Base-by-base conservation (phyloP, 2,797 vertebrate species). In the Myripristis jacobus region DNA sequence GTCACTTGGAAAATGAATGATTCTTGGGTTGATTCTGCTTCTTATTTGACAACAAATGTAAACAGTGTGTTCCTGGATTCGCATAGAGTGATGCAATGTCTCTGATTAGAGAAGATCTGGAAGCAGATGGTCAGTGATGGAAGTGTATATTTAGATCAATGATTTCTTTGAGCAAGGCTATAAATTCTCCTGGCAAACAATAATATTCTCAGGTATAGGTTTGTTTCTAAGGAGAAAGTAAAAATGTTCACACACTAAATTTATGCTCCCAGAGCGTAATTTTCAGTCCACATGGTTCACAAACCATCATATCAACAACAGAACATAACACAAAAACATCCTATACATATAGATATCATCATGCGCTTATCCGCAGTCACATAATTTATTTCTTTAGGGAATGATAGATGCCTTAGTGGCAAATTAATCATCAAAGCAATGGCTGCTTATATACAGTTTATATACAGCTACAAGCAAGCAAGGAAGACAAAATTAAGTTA, bases 121-220 rank as follows among this genome's bases (percentile, higher is more conserved):
- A 43, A 63, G 69, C 41, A 13, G 8, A 25, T 2, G 12, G 50
- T 25, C 41, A 18, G 43, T 34, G 50, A 29, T 38, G 2, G 12
- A 52, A 25, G 12, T 52, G 56, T 61, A 66, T 66, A 12, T 58
- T 65, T 47, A 80, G 55, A 70, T 75, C 68, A 61, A 18, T 43
- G 2, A 1, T 47, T 72, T 48, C 66, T 64, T 74, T 34, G 68
- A 80, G 8, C 13, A 6, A 27, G 21, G 22, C 0, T 3, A 43
- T 11, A 15, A 2, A 6, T 34, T 55, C 56, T 70, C 21, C 3
- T 13, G 43, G 58, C 34, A 53, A 70, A 81, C 71, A 52, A 47
- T 73, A 18, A 73, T 44, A 31, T 36, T 61, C 27, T 38, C 12
- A 47, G 11, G 38, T 58, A 0, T 47, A 25, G 3, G 5, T 24